Evolutionary conservation across 2,113 vertebrate species (phyloP).

Genomic region (Neodontobutis hainanensis): DNA sequence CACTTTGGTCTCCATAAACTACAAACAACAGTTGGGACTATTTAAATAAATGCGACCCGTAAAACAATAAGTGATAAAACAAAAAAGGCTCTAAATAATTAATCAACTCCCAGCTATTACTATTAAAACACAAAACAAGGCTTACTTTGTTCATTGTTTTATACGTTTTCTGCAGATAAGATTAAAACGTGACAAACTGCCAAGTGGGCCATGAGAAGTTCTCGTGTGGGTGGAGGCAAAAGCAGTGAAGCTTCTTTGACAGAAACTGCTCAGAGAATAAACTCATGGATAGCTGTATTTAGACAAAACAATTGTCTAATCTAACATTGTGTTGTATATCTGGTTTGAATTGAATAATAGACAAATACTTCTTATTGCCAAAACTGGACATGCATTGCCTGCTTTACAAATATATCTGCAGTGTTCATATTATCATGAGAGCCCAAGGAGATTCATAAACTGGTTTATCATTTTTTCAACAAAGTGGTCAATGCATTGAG

Average conservation of each 20-base stretch:
- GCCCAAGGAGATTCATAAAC: conserved; percentile 29
- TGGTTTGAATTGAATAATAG: not conserved
- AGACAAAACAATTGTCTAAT: conserved; percentile 1
- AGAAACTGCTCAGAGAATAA: conserved; percentile 29
- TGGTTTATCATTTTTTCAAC: conserved; percentile 42
- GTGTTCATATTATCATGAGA: conserved; percentile 5
- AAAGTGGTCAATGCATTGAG: conserved; percentile 45
- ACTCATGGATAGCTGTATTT: conserved; percentile 36
- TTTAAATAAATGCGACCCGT: too few relatives aligned
- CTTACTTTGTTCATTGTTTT: not conserved
- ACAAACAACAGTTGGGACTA: too few relatives aligned
- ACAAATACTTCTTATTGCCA: conserved; percentile 23
- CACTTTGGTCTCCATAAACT: too few relatives aligned
- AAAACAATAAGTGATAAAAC: too few relatives aligned
- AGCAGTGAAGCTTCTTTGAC: conserved; percentile 35
- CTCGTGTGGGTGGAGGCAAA: conserved; percentile 33
- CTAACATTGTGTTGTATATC: not conserved
- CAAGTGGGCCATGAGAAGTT: conserved; percentile 43
- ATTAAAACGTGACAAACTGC: conserved; percentile 26
- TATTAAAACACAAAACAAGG: not conserved
- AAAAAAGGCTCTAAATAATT: not conserved
- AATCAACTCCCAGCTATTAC: not conserved
- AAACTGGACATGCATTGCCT: conserved; percentile 1
- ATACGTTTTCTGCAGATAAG: not conserved
- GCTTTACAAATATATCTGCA: conserved; percentile 3